Conservation (phyloP, 1,140 invertebrate species). For the Drosophila elegans region DNA sequence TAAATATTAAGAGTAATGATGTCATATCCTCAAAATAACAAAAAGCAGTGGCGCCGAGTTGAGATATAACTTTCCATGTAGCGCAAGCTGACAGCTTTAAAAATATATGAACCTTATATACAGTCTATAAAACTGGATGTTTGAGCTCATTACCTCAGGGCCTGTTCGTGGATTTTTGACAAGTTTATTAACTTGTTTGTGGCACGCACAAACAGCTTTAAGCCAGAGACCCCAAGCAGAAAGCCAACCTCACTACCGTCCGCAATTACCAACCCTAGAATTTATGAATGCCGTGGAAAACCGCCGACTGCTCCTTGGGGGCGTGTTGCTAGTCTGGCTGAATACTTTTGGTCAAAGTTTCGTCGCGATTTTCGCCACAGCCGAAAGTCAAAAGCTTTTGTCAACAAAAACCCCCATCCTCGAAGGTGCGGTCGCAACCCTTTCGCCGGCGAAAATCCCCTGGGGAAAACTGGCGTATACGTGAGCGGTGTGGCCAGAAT, state of each 20-base stretch:
- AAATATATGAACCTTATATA: neutral
- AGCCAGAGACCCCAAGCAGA: slow-evolving; percentile 14
- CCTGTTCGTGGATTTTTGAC: slow-evolving; percentile 54
- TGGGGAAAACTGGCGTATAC: slow-evolving; percentile 37
- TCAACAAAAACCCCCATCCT: slow-evolving; percentile 35
- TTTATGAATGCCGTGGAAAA: slow-evolving; percentile 57
- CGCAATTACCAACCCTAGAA: slow-evolving; percentile 35
- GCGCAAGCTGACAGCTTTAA: too few relatives aligned
- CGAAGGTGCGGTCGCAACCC: slow-evolving; percentile 71
- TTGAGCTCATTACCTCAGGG: slow-evolving; percentile 3
- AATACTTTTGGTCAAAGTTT: slow-evolving; percentile 76
- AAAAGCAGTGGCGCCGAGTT: too few relatives aligned
- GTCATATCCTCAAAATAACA: too few relatives aligned
- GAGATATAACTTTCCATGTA: too few relatives aligned
- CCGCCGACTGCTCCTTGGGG: slow-evolving; percentile 42
- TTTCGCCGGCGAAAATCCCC: slow-evolving; percentile 62
- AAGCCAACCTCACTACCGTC: neutral
- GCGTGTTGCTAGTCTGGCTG: slow-evolving; percentile 40
- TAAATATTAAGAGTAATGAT: too few relatives aligned
- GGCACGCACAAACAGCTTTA: slow-evolving; percentile 37
- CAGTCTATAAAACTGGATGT: neutral
- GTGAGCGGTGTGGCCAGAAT: slow-evolving; percentile 72
- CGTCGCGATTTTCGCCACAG: slow-evolving; percentile 54
- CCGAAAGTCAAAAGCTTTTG: slow-evolving; percentile 74
- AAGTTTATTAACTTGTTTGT: slow-evolving; percentile 73